Evolutionary conservation across 2,113 vertebrate genomes (phyloP).

Genomic region (Mastomys coucha): DNA sequence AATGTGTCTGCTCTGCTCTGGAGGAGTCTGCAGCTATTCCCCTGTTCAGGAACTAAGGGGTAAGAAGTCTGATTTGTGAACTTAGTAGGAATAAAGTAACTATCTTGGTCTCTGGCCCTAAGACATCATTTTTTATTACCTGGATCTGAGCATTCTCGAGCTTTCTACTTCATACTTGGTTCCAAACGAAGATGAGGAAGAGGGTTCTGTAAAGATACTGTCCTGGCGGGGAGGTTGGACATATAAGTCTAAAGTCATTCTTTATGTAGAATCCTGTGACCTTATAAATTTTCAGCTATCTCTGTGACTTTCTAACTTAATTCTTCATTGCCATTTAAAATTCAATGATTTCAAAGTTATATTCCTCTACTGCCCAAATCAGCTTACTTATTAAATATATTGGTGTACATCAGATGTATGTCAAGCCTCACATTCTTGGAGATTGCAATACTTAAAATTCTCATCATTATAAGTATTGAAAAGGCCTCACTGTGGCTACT

Average conservation of each 20-base stretch:
- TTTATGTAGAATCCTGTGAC: neutral
- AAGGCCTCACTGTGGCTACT: neutral
- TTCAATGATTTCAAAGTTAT: constrained; percentile 27
- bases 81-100: neutral
- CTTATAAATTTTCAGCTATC: neutral
- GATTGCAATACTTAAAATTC: constrained; percentile 25
- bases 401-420: neutral
- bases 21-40: neutral
- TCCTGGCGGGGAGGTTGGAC: neutral
- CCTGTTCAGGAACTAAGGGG: neutral
- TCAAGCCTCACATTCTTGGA: neutral
- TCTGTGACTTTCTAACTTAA: constrained; percentile 23
- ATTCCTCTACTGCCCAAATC: neutral
- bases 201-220: neutral
- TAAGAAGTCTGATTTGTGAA: neutral
- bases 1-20: neutral
- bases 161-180: neutral
- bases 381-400: neutral
- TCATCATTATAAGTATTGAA: neutral
- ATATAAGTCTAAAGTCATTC: neutral
- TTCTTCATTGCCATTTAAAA: neutral
- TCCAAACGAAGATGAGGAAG: neutral
- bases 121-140: neutral
- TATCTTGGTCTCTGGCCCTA: neutral
- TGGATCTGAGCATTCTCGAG: neutral